Evolutionary conservation across 2,888 invertebrate species (phyloP), one percentile per base, ranked within the genome.

Genomic region (Notodonta dromedarius): DNA sequence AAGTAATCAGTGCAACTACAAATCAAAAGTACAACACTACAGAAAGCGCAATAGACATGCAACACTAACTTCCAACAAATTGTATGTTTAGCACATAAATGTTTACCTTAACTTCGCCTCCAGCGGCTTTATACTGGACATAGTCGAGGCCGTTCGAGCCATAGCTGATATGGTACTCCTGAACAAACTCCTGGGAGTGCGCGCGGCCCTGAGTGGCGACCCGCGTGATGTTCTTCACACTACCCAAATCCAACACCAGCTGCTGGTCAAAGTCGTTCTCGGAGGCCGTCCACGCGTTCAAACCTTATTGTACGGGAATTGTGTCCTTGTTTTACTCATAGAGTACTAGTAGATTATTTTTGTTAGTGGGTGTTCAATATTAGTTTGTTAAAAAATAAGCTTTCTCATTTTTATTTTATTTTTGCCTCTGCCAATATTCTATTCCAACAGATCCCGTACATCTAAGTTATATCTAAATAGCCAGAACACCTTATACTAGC

Each of bases 101-200:
- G 0, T 64, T 96, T 96, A 98, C 98, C 98, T 97, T 97, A 70
- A 96, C 94, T 90, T 97, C 97, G 74, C 98, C 98, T 81, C 97
- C 97, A 58, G 97, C 95, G 73, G 98, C 98, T 94, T 98, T 98
- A 91, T 97, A 98, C 85, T 96, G 96, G 63, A 97, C 96, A 91
- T 96, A 98, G 92, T 98, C 98, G 80, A 96, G 95, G 68, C 97
- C 98, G 83, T 98, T 98, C 77, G 97, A 96, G 71, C 98, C 98
- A 92, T 98, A 99, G 91, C 98, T 97, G 84, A 99, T 96, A 85
- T 96, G 96, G 90, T 97, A 99, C 89, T 99, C 98, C 89, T 97
- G 97, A 62, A 99, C 98, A 93, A 96, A 99, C 90, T 99, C 98
- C 78, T 96, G 95, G 68, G 97, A 97, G 83, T 97, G 97, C 4